phyloP scores from a whole-genome alignment of 2,113 vertebrate genomes.

The Balaeniceps rex region DNA sequence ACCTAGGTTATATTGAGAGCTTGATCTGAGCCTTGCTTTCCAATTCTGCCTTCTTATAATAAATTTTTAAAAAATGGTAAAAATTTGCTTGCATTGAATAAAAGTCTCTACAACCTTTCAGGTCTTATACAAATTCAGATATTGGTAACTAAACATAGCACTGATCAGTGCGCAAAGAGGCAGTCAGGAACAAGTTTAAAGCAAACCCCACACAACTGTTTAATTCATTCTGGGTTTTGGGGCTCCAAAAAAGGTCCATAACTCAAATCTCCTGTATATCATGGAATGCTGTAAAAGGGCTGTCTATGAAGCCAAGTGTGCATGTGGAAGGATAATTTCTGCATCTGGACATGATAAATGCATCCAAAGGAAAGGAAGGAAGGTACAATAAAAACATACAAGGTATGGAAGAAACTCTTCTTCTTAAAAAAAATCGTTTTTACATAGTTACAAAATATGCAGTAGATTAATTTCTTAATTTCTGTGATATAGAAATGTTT shows the following conservation, averaged over 20 bases:
- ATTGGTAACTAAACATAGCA: not conserved
- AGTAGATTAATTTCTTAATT: not conserved
- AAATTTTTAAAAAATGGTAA: not conserved
- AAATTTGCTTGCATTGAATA: not conserved
- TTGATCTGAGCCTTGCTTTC: not conserved
- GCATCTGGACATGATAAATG: not conserved
- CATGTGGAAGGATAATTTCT: not conserved
- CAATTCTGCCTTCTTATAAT: not conserved
- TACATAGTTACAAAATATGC: not conserved
- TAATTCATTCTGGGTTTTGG: not conserved
- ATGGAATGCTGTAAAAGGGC: not conserved
- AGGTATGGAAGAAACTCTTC: not conserved
- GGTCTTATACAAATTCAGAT: not conserved
- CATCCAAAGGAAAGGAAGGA: not conserved
- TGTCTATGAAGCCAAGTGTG: not conserved
- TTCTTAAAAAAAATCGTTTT: not conserved
- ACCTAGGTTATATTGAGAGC: not conserved
- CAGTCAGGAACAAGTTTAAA: not conserved
- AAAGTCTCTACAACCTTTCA: not conserved
- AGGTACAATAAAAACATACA: not conserved
- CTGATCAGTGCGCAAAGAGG: not conserved
- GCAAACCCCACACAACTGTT: not conserved
- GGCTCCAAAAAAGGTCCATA: not conserved
- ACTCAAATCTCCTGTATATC: not conserved
- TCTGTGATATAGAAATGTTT: not conserved